Conservation (phyloP, 2,113 vertebrate species). For the Podiceps cristatus region DNA sequence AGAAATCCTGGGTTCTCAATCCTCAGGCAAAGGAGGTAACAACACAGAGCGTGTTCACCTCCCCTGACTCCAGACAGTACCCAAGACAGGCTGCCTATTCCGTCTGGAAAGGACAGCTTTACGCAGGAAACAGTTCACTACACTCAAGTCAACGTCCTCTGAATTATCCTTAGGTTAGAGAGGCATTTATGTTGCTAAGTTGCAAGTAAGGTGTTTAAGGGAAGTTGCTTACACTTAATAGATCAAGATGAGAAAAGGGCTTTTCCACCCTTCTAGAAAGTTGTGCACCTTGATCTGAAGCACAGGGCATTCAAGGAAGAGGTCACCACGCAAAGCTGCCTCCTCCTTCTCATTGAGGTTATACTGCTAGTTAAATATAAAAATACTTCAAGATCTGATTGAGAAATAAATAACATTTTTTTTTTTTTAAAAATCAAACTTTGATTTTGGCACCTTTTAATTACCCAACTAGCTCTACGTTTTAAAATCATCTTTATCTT, state of each 20-base stretch:
- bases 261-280: background rate
- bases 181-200: background rate
- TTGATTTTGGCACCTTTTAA: background rate
- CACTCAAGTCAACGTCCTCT: background rate
- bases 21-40: background rate
- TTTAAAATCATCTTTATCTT: background rate
- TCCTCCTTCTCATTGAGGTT: background rate
- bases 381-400: background rate
- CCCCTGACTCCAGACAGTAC: background rate
- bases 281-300: background rate
- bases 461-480: background rate
- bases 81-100: accelerated
- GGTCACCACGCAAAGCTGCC: background rate
- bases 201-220: background rate
- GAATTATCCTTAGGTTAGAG: background rate
- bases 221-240: background rate
- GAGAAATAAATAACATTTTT: background rate
- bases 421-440: background rate
- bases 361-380: background rate
- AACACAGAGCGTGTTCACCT: background rate
- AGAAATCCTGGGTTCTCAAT: background rate
- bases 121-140: background rate
- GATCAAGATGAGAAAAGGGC: background rate
- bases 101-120: background rate
- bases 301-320: background rate